Percentiles rank a stretch among this genome's conserved stretches.
phyloP scores from a whole-genome alignment of 1,140 invertebrate genomes.

The Bombus soroeensis region DNA sequence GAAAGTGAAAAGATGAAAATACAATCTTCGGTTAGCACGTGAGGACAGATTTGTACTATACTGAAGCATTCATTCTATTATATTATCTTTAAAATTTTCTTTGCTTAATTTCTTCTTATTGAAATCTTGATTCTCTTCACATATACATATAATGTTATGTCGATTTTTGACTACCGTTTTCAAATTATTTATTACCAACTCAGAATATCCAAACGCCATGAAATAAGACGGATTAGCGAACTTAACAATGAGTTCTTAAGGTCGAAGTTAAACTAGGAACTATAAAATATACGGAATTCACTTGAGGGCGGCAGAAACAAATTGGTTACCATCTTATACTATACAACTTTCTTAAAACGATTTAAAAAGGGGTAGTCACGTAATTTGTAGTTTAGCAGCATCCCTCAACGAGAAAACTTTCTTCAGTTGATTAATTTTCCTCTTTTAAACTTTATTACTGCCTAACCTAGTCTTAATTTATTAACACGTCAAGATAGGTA shows the following conservation, averaged over 20 bases:
- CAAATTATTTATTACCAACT: neutral
- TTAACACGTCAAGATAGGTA: neutral
- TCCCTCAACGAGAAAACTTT: constrained; percentile 23
- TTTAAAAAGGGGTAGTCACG: constrained; percentile 14
- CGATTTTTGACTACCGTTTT: neutral
- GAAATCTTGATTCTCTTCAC: neutral
- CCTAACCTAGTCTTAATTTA: neutral
- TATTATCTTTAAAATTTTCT: too few relatives aligned
- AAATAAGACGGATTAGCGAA: neutral
- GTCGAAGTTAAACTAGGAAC: neutral
- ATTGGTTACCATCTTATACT: constrained; percentile 12
- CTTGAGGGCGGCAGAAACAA: neutral
- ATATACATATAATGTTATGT: too few relatives aligned
- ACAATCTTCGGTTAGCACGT: too few relatives aligned
- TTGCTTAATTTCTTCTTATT: too few relatives aligned
- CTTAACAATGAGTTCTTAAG: neutral
- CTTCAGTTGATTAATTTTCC: constrained; percentile 20
- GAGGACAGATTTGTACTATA: too few relatives aligned
- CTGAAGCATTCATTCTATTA: too few relatives aligned
- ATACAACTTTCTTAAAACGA: constrained; percentile 21
- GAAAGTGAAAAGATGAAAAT: too few relatives aligned
- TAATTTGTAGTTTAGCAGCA: constrained; percentile 22
- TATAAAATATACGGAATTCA: neutral
- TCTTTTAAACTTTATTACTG: constrained; percentile 21
- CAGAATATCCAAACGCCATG: neutral